Evolutionary conservation across 2,113 vertebrate species (phyloP).

Genomic region (Eretmochelys imbricata): DNA sequence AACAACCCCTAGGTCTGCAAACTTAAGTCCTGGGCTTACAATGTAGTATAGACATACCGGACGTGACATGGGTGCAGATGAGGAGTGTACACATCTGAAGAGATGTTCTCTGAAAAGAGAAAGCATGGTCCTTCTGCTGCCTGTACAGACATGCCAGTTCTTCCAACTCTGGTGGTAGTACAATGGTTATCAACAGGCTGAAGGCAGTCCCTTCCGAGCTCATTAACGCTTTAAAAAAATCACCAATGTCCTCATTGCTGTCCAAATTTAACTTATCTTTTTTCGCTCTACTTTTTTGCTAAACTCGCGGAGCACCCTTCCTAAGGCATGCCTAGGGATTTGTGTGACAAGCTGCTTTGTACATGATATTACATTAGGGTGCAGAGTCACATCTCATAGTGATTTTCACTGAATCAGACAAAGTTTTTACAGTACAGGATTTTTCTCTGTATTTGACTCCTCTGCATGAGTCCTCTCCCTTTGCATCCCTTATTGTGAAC

Average conservation of each 20-base stretch:
- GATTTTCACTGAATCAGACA: background rate
- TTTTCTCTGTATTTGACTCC: background rate
- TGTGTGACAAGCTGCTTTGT: background rate
- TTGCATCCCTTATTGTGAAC: background rate
- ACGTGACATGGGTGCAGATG: background rate
- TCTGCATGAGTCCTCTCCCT: rapidly evolving
- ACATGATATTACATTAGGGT: background rate
- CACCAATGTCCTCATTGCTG: background rate
- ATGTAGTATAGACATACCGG: too few species aligned
- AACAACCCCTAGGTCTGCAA: too few species aligned
- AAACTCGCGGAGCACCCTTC: background rate
- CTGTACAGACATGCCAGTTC: background rate
- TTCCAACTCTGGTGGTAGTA: background rate
- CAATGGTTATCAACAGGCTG: background rate
- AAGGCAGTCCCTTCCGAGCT: background rate
- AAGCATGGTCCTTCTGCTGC: background rate
- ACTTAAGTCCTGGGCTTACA: too few species aligned
- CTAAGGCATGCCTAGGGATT: background rate
- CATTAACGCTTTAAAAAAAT: background rate
- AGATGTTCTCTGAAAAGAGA: background rate
- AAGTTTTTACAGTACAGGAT: background rate
- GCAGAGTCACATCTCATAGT: background rate
- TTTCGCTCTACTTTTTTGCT: background rate
- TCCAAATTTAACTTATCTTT: background rate
- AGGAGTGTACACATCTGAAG: rapidly evolving